Evolutionary conservation across 2,113 vertebrate species (phyloP).

Genomic region (Chaetodon auriga): DNA sequence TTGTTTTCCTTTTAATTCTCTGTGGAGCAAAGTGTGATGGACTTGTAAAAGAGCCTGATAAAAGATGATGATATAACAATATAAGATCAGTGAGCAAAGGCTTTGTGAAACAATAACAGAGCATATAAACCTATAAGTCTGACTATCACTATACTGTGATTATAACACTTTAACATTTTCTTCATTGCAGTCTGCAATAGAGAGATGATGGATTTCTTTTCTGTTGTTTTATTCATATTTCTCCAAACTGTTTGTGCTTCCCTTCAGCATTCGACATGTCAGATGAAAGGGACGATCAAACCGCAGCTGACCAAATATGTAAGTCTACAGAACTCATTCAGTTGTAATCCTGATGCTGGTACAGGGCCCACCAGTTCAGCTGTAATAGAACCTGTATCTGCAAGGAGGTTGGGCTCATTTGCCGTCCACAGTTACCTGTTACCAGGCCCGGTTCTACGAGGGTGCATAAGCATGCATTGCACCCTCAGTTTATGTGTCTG

Average conservation of each 20-base stretch:
- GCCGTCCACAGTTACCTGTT: no score
- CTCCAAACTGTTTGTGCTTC: conserved; percentile 16
- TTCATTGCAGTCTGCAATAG: not conserved
- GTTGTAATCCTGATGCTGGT: not conserved
- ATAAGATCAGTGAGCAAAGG: not conserved
- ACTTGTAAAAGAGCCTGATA: not conserved
- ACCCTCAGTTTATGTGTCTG: no score
- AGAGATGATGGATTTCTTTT: not conserved
- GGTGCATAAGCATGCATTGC: no score
- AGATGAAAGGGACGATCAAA: conserved; percentile 69
- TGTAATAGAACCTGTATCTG: not conserved
- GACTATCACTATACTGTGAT: not conserved
- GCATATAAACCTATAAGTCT: not conserved
- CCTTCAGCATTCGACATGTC: conserved; percentile 83
- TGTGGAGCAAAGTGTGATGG: not conserved
- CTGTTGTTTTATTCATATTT: not conserved
- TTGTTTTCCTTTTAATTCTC: not conserved
- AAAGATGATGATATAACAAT: not conserved
- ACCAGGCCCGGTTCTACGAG: no score
- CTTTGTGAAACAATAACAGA: not conserved
- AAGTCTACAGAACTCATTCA: conserved; percentile 19
- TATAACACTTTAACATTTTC: not conserved
- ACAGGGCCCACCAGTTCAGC: no score
- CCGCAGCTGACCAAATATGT: conserved; percentile 27
- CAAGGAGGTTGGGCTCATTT: not conserved